Percentiles rank a stretch among this genome's conserved stretches.
Evolutionary conservation across 1,140 invertebrate species (phyloP).

Genomic region (Drosophila varians): DNA sequence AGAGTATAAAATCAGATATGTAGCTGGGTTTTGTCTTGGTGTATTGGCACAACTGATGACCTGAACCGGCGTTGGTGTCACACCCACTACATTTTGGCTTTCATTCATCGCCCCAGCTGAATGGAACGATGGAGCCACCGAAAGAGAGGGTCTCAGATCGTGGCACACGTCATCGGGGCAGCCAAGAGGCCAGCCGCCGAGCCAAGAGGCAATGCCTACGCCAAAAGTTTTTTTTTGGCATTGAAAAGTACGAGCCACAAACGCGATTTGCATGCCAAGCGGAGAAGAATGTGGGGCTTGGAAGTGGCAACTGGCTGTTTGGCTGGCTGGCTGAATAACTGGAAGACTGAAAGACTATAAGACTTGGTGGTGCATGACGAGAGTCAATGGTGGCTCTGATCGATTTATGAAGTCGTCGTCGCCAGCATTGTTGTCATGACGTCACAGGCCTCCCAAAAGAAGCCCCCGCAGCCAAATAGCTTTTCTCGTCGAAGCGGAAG

Average conservation of each 20-base stretch:
- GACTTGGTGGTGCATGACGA: conserved; percentile 69
- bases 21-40: neutral
- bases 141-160: conserved; percentile 19
- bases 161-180: conserved; percentile 72
- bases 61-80: conserved; percentile 78
- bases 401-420: conserved; percentile 76
- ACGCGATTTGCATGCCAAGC: conserved; percentile 77
- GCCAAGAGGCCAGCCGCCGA: conserved; percentile 36
- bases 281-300: neutral
- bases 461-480: conserved; percentile 45
- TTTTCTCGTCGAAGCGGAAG: conserved; percentile 62
- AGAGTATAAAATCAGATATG: neutral
- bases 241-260: conserved; percentile 62
- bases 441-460: conserved; percentile 50
- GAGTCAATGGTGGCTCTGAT: conserved; percentile 57
- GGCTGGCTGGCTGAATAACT: conserved; percentile 8
- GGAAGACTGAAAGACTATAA: conserved; percentile 12
- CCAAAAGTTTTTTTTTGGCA: conserved; percentile 56
- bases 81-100: conserved; percentile 73
- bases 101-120: conserved; percentile 72
- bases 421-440: conserved; percentile 50
- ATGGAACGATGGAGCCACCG: conserved; percentile 60
- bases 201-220: conserved; percentile 51
- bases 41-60: conserved; percentile 49
- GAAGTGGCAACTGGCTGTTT: neutral